Evolutionary conservation across 2,888 invertebrate genomes (phyloP), one percentile per base, ranked within the genome.

Genomic region (Volucella zonaria): DNA sequence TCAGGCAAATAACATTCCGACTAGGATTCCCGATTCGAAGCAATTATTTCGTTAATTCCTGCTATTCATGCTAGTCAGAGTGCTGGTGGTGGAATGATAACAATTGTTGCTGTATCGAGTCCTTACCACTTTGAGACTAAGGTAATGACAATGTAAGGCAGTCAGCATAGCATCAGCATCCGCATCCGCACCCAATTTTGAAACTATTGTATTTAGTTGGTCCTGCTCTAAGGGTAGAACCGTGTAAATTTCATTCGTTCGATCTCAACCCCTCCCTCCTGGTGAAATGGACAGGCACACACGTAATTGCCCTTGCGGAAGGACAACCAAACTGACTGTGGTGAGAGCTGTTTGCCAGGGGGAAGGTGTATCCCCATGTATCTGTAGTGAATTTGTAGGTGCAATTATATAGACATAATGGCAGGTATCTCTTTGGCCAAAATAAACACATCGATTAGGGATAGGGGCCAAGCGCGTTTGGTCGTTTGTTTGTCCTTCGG

Each of bases 371-470:
- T 64, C 14, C 18, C 23, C 40, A 12, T 61, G 38, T 58, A 14
- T 61, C 43, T 68, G 42, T 59, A 3, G 31, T 58, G 40, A 66
- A 79, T 79, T 80, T 76, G 80, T 76, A 71, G 75, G 75, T 76
- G 74, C 79, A 80, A 80, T 80, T 75, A 83, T 59, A 71, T 66
- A 67, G 76, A 80, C 71, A 80, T 76, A 76, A 76, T 83, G 75
- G 75, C 83, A 85, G 80, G 80, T 76, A 85, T 85, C 71, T 79
- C 71, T 79, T 80, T 51, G 67, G 66, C 66, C 38, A 70, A 56
- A 62, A 75, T 66, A 80, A 85, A 80, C 83, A 80, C 75, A 58
- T 76, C 54, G 76, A 61, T 76, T 75, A 40, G 18, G 31, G 31
- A 81, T 64, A 68, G 12, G 49, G 68, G 70, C 31, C 43, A 70